Conservation (phyloP, 1,140 invertebrate species). For the Atta cephalotes region DNA sequence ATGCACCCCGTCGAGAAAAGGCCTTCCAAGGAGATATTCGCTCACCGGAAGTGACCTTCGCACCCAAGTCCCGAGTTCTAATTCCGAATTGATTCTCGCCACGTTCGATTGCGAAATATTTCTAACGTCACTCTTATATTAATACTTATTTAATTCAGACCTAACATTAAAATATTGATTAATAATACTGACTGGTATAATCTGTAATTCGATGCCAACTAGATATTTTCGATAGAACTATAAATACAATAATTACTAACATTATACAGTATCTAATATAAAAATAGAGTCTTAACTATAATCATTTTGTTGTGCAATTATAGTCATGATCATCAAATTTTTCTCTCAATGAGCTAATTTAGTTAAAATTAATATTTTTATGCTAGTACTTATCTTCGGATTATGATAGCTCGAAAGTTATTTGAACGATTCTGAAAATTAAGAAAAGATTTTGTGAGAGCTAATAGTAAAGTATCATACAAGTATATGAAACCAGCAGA, state of each 20-base stretch:
- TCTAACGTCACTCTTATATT: not conserved
- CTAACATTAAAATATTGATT: too few species aligned
- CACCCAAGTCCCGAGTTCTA: not conserved
- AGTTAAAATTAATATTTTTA: not conserved
- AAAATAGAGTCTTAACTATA: too few species aligned
- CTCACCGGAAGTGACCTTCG: constrained; percentile 6
- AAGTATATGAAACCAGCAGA: not conserved
- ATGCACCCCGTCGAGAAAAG: constrained; percentile 30
- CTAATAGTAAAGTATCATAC: not conserved
- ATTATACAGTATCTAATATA: too few species aligned
- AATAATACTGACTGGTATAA: too few species aligned
- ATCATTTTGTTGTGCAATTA: too few species aligned
- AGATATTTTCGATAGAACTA: too few species aligned
- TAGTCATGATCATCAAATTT: too few species aligned
- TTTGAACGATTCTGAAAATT: not conserved
- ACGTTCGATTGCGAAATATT: not conserved
- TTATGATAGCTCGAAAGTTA: not conserved
- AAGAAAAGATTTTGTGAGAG: too few species aligned
- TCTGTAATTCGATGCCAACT: too few species aligned
- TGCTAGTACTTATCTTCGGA: not conserved
- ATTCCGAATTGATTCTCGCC: not conserved
- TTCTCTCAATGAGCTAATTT: too few species aligned
- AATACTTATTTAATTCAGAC: too few species aligned
- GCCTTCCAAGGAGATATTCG: not conserved
- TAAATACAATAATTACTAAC: too few species aligned